Evolutionary conservation across 2,888 invertebrate genomes (phyloP).

Genomic region (Chloromyia formosa): DNA sequence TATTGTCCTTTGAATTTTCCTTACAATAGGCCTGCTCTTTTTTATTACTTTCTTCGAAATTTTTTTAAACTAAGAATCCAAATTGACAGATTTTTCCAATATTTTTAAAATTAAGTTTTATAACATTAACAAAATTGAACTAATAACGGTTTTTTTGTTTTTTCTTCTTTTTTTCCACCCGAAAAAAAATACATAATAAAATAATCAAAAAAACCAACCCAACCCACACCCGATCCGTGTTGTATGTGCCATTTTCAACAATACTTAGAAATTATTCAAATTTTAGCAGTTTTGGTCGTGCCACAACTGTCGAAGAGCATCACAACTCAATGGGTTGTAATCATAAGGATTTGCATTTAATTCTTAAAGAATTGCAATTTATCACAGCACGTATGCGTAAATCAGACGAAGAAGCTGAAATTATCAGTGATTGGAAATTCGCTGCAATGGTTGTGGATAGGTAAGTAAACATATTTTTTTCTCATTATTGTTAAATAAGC

Average conservation of each 20-base stretch:
- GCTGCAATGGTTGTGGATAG: conserved; percentile 98
- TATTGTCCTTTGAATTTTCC: neutral
- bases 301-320: conserved; percentile 79
- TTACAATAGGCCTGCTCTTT: no score
- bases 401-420: conserved; percentile 91
- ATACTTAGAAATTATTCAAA: conserved; percentile 33
- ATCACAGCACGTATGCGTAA: conserved; percentile 94
- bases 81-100: no score
- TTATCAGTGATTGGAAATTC: conserved; percentile 97
- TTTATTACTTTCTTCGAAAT: no score
- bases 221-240: no score
- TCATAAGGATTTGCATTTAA: conserved; percentile 88
- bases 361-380: conserved; percentile 92
- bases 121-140: no score
- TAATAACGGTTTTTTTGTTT: no score
- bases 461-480: conserved; percentile 57
- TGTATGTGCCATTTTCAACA: neutral
- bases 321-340: conserved; percentile 73
- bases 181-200: no score
- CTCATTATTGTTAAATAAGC: no score
- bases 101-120: no score
- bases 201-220: no score
- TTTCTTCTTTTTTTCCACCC: no score
- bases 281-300: conserved; percentile 72
- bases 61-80: no score